Percentiles rank a stretch among this genome's conserved stretches.
Conservation (phyloP, 2,888 invertebrate species). For the Aspidiotus rigidus region DNA sequence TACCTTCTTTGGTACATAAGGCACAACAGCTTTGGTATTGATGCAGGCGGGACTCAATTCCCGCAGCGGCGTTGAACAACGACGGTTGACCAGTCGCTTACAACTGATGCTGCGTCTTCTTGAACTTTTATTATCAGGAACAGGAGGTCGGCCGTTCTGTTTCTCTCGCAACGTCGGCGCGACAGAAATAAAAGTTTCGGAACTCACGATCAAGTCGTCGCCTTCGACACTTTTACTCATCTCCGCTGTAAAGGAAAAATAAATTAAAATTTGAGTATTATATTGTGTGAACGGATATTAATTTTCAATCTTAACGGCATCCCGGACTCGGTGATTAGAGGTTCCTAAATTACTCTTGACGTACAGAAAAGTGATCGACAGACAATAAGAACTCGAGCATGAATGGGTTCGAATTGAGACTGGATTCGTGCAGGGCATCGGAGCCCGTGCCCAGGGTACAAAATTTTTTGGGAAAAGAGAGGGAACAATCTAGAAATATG, state of each 20-base stretch:
- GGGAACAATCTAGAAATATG: no score
- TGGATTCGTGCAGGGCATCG: no score
- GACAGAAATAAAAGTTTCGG: constrained; percentile 25
- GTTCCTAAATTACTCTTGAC: no score
- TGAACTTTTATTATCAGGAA: constrained; percentile 23
- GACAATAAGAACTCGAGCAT: no score
- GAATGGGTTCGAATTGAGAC: no score
- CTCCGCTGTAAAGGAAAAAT: constrained; percentile 7
- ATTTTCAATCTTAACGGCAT: no score
- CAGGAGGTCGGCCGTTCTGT: constrained; percentile 26
- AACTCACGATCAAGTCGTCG: constrained; percentile 27
- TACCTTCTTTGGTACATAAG: constrained; percentile 29
- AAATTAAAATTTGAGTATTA: no score
- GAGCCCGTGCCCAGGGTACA: no score
- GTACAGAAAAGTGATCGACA: no score
- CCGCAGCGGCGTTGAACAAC: constrained; percentile 28
- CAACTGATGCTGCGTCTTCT: constrained; percentile 30
- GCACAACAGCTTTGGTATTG: constrained; percentile 28
- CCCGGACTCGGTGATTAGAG: no score
- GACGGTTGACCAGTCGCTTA: constrained; percentile 29
- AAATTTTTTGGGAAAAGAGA: no score
- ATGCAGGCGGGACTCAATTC: constrained; percentile 28
- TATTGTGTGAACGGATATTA: no score
- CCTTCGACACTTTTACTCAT: constrained; percentile 14
- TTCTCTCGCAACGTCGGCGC: constrained; percentile 10